phyloP scores from a whole-genome alignment of 1,140 invertebrate genomes.

The Caenorhabditis inopinata region DNA sequence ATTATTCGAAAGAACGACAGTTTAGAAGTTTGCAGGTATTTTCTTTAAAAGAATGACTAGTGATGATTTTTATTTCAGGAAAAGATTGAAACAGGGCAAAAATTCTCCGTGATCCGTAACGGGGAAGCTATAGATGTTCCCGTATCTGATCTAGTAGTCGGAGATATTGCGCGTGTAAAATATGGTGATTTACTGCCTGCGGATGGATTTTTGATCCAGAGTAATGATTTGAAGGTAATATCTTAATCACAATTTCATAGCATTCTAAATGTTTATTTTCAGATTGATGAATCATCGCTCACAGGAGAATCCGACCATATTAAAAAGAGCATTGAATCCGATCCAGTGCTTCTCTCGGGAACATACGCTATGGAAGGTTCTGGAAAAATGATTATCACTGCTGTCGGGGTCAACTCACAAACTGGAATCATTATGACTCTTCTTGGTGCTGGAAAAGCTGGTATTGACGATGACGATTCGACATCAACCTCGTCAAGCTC shows the following conservation, averaged over 20 bases:
- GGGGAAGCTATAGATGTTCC: constrained; percentile 88
- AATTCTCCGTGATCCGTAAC: constrained; percentile 90
- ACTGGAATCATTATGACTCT: constrained; percentile 67
- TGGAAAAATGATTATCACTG: constrained; percentile 64
- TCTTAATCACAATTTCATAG: background rate
- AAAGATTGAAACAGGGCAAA: constrained; percentile 97
- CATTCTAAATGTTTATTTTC: background rate
- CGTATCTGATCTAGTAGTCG: constrained; percentile 94
- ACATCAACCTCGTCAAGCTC: background rate
- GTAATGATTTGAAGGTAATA: constrained; percentile 63
- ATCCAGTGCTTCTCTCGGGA: constrained; percentile 64
- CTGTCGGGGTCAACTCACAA: constrained; percentile 67
- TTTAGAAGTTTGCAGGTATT: constrained; percentile 56
- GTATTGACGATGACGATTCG: constrained; percentile 35
- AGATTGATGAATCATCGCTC: constrained; percentile 66
- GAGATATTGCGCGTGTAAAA: constrained; percentile 86
- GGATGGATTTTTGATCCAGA: constrained; percentile 65
- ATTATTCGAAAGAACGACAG: constrained; percentile 65
- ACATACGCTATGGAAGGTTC: constrained; percentile 67
- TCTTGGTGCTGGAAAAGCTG: constrained; percentile 67
- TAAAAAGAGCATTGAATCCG: constrained; percentile 59
- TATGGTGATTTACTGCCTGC: constrained; percentile 66
- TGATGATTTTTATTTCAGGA: constrained; percentile 66
- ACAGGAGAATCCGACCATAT: constrained; percentile 66
- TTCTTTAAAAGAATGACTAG: background rate